phyloP scores from a whole-genome alignment of 2,113 vertebrate species.

The Esox niger region DNA sequence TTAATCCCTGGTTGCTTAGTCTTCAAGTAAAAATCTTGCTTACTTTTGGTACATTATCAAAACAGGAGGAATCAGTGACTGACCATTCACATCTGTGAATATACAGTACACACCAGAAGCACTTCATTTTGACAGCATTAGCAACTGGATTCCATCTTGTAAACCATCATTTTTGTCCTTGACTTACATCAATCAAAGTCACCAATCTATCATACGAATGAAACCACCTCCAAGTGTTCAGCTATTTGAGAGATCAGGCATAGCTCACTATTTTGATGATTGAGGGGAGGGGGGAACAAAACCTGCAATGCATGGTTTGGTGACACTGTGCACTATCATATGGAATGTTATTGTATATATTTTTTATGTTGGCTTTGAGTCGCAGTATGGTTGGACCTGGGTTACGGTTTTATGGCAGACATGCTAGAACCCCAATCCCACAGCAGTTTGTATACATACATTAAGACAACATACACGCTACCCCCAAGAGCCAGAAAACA shows the following conservation, averaged over 20 bases:
- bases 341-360: background rate
- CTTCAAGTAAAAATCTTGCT: slow-evolving; percentile 7
- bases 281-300: background rate
- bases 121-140: background rate
- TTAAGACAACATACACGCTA: background rate
- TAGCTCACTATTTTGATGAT: background rate
- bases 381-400: slow-evolving; percentile 13
- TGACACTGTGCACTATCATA: slow-evolving; percentile 1
- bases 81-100: slow-evolving; percentile 6
- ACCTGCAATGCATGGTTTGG: background rate
- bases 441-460: slow-evolving; percentile 8
- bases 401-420: slow-evolving; percentile 43
- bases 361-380: slow-evolving; percentile 12
- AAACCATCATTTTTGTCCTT: too few relatives aligned
- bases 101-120: background rate
- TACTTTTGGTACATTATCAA: background rate
- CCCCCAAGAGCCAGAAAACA: background rate
- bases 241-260: background rate
- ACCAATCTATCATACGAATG: background rate
- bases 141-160: background rate
- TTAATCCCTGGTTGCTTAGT: slow-evolving; percentile 68
- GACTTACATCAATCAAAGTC: background rate
- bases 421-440: slow-evolving; percentile 15
- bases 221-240: background rate
- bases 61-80: background rate